phyloP scores from a whole-genome alignment of 2,888 invertebrate genomes.

The Smittia sp. region DNA sequence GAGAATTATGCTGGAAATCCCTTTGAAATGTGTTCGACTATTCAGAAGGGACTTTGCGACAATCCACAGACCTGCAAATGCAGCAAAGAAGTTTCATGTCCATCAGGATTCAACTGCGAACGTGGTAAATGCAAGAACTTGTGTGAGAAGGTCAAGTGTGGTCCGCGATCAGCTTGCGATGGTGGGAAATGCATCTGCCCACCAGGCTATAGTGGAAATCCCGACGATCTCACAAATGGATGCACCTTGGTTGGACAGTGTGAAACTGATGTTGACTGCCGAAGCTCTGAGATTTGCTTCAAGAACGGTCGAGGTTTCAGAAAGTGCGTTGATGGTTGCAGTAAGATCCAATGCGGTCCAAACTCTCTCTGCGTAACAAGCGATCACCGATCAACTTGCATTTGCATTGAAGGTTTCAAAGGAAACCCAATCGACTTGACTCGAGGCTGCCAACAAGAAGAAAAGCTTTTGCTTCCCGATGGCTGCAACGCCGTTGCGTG shows the following conservation, averaged over 20 bases:
- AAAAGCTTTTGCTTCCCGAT: conserved; percentile 56
- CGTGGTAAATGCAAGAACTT: conserved; percentile 71
- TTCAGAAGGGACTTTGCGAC: conserved; percentile 67
- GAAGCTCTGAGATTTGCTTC: conserved; percentile 82
- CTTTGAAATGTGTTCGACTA: conserved; percentile 73
- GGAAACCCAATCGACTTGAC: conserved; percentile 80
- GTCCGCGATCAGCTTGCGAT: conserved; percentile 77
- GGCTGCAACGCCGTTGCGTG: conserved; percentile 78
- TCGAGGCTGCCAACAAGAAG: conserved; percentile 73
- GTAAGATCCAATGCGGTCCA: conserved; percentile 84
- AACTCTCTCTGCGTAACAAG: conserved; percentile 83
- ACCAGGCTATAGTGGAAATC: conserved; percentile 73
- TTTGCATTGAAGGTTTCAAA: conserved; percentile 76
- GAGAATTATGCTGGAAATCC: conserved; percentile 84
- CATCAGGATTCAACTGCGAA: conserved; percentile 72
- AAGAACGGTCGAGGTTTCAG: conserved; percentile 73
- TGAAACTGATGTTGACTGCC: conserved; percentile 76
- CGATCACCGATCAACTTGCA: conserved; percentile 80
- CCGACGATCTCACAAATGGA: conserved; percentile 66
- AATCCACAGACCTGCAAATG: conserved; percentile 70
- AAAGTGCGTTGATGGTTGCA: conserved; percentile 83
- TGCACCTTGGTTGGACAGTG: conserved; percentile 75
- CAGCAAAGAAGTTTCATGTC: conserved; percentile 68
- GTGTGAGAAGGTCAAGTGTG: conserved; percentile 74
- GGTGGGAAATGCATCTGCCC: conserved; percentile 77